Evolutionary conservation across 35 echinoderm and acorn worm genomes (phyloP), one percentile per base, ranked within the genome.

Genomic region (Amphiura filiformis): DNA sequence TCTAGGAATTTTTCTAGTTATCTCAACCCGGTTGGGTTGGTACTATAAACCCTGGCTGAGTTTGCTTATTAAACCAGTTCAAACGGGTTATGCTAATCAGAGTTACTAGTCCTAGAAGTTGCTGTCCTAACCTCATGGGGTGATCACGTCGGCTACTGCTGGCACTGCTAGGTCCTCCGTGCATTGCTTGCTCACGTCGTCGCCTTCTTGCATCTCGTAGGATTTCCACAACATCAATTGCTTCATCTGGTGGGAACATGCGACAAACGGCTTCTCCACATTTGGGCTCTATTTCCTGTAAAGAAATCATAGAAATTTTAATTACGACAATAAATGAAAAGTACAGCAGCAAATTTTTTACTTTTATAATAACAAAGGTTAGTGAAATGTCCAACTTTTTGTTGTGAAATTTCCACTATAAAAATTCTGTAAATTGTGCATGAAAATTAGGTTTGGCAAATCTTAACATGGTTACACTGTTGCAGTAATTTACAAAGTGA

Each of bases 211-310:
- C 92, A 75, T 90, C 92, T n/a, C 96, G 86, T 0, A 99, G 79
- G 78, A 99, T 99, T 42, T 94, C 92, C 64, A 94, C 89, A 14
- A 99, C 89, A 42, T 99, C 93, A 42, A 99, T 99, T 70, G 92
- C 84, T 81, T 94, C 93, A 81, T 99, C 96, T 36, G 76, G 87
- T 17, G 96, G 96, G 70, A 99, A 99, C 42, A 99, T 78, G 26
- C 90, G 89, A 36, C 96, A 99, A 1, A 99, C 39, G 30, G 83
- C 56, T 80, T 94, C 90, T 37, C 96, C 96, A n/a, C 84, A 92
- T 39, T 83, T 89, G 12, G 96, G 84, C 44, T 99, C 96, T 12
- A 99, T 88, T 85, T 99, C 96, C 96, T 99, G 85, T 37, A 3
- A 83, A 18, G 82, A 61, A 75, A 39, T 35, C 37, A 86, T 39